phyloP scores from a whole-genome alignment of 2,888 invertebrate species.

The Abscondita cerata region DNA sequence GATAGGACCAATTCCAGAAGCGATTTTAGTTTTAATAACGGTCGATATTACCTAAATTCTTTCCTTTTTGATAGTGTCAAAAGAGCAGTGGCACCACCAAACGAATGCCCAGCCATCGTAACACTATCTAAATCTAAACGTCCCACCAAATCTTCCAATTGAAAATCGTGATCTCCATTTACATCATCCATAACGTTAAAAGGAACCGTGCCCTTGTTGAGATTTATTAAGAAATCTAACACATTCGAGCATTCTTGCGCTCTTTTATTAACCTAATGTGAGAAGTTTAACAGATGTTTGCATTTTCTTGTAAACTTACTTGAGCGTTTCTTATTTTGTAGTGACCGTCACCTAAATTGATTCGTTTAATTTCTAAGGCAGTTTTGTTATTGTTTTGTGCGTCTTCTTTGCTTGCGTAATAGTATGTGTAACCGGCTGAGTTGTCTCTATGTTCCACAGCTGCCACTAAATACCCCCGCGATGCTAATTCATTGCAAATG shows the following conservation, averaged over 20 bases:
- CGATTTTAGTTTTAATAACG: not conserved
- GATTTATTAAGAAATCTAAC: slow-evolving; percentile 59
- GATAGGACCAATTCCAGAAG: no score
- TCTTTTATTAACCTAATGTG: slow-evolving; percentile 58
- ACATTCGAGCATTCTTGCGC: slow-evolving; percentile 61
- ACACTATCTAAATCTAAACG: slow-evolving; percentile 59
- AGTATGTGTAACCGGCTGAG: slow-evolving; percentile 60
- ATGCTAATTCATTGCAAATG: slow-evolving; percentile 68
- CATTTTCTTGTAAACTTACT: slow-evolving; percentile 25
- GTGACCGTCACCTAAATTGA: slow-evolving; percentile 55
- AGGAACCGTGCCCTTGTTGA: slow-evolving; percentile 60
- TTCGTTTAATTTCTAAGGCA: slow-evolving; percentile 50
- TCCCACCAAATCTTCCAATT: slow-evolving; percentile 53
- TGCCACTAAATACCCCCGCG: slow-evolving; percentile 69
- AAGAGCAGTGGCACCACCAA: slow-evolving; percentile 69
- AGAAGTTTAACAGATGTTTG: not conserved
- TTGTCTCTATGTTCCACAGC: slow-evolving; percentile 66
- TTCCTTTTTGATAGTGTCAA: slow-evolving; percentile 62
- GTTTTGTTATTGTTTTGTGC: slow-evolving; percentile 51
- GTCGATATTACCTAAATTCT: slow-evolving; percentile 60
- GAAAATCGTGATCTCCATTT: slow-evolving; percentile 44
- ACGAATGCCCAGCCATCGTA: slow-evolving; percentile 69
- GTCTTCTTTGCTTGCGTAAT: slow-evolving; percentile 55
- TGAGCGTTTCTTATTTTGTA: slow-evolving; percentile 56
- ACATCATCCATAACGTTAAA: slow-evolving; percentile 59